Base-by-base conservation (phyloP, 2,888 invertebrate genomes). In the Phengaris arion region DNA sequence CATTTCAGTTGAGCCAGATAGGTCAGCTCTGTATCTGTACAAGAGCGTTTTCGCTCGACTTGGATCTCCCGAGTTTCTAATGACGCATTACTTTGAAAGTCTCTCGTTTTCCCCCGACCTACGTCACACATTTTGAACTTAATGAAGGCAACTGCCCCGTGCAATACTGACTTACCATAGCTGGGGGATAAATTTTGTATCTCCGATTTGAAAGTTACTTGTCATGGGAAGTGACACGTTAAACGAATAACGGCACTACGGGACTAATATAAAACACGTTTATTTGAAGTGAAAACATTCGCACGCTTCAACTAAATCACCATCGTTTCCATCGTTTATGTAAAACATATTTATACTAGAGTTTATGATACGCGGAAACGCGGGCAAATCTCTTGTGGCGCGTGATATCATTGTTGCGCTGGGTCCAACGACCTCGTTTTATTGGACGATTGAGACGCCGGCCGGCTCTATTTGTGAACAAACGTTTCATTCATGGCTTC, bases 371-470 rank as follows among this genome's bases (percentile, higher is more conserved):
- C 70, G 70, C 70, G 12, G 51, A 48, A 51, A 70, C 15, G 69
- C 69, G 69, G 70, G 35, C 70, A 51, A 10, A 15, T 46, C n/a
- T 69, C 59, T 64, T 64, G 64, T 52, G 52, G 22, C 70, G 70
- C 48, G 70, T 51, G 70, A 70, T 68, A 55, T 46, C 59, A 54
- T 68, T 55, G 54, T 48, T 55, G 73, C 46, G 59, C 35, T 22
- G 74, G 72, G 82, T 79, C 79, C 82, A 81, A 78, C 80, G 81
- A 79, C 81, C 82, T 78, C 77, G 77, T 77, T 80, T 79, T 80
- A 82, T 82, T 81, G 80, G 80, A 81, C 81, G 82, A 82, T 81
- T 79, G 81, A 77, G 76, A 74, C 73, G 77, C 76, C 75, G 35
- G 35, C 35, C 35, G 77, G 70, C 78, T 72, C 72, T 72, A 72